Evolutionary conservation across 2,888 invertebrate species (phyloP).

Genomic region (Celastrina argiolus): DNA sequence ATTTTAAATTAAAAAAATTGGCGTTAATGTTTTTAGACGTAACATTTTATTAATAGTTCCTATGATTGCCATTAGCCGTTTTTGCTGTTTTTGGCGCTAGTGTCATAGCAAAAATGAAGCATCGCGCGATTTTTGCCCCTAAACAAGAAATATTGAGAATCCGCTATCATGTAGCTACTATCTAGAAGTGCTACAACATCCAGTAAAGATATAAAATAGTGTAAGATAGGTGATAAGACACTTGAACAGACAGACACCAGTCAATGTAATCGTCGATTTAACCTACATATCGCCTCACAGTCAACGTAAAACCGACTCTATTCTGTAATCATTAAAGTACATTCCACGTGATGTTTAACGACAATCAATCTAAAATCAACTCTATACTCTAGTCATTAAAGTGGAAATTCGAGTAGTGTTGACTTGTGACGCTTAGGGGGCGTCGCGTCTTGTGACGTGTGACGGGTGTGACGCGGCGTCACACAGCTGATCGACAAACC

Average conservation of each 20-base stretch:
- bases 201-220: background rate
- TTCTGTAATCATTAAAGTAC: background rate
- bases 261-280: background rate
- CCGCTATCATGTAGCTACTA: no score
- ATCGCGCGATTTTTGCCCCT: no score
- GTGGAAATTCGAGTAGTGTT: background rate
- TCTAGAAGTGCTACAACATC: no score
- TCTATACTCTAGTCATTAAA: background rate
- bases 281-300: background rate
- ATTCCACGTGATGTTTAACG: background rate
- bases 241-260: background rate
- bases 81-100: no score
- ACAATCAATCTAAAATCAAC: background rate
- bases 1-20: no score
- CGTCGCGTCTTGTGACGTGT: constrained; percentile 13
- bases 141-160: no score
- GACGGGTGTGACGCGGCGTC: constrained; percentile 11
- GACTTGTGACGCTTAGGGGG: background rate
- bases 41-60: no score
- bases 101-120: no score
- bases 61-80: no score
- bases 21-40: no score
- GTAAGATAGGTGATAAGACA: background rate
- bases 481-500: constrained; percentile 18
- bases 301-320: background rate